phyloP scores from a whole-genome alignment of 2,113 vertebrate genomes.

The cattle (Bos taurus) region ARS-UCD2.0 NC_037338.1:89074501-89075000 shows the following conservation, averaged over 20 bases:
- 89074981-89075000: neutral
- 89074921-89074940: neutral
- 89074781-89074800: neutral
- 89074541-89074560: neutral
- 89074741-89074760: neutral
- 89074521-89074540: neutral
- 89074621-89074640: neutral
- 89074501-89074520: fast-evolving
- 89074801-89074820: neutral
- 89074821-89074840: neutral
- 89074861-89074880: neutral
- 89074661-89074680: neutral
- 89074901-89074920: neutral
- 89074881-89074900: neutral
- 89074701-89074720: neutral
- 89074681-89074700: neutral
- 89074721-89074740: neutral
- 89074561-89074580: neutral
- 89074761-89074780: neutral
- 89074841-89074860: neutral
- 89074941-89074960: neutral
- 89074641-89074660: neutral
- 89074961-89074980: neutral
- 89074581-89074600: neutral
- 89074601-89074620: neutral